phyloP scores from a whole-genome alignment of 1,140 invertebrate species.

The Drosophila sproati region DNA sequence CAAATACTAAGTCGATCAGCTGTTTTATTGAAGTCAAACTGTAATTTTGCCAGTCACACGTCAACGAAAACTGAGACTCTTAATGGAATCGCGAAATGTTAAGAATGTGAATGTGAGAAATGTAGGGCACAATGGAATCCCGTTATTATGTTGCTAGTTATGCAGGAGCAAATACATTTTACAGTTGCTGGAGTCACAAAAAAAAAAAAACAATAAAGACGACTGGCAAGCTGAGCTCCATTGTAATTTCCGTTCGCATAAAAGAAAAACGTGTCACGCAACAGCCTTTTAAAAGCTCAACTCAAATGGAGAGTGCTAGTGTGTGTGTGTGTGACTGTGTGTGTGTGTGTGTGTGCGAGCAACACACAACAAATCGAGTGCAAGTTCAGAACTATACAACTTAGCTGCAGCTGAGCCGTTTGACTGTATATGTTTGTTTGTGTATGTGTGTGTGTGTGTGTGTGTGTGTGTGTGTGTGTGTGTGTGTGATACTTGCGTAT shows the following conservation, averaged over 20 bases:
- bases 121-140: too few relatives aligned
- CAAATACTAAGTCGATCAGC: too few relatives aligned
- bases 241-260: conserved; percentile 60
- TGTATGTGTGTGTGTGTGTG: conserved; percentile 38
- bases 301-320: conserved; percentile 7
- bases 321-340: conserved; percentile 5
- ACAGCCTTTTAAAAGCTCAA: conserved; percentile 20
- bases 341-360: conserved; percentile 3
- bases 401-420: conserved; percentile 37
- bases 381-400: conserved; percentile 66
- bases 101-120: too few relatives aligned
- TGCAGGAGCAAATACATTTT: too few relatives aligned
- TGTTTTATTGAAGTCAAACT: too few relatives aligned
- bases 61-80: too few relatives aligned
- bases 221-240: neutral
- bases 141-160: too few relatives aligned
- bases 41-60: too few relatives aligned
- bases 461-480: conserved; percentile 46
- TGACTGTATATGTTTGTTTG: neutral
- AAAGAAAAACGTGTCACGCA: conserved; percentile 29
- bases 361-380: conserved; percentile 64
- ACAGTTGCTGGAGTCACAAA: neutral
- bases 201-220: neutral
- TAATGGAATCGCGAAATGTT: too few relatives aligned
- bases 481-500: conserved; percentile 36